Evolutionary conservation across 1,140 invertebrate genomes (phyloP).

Genomic region (Bombus balteatus): DNA sequence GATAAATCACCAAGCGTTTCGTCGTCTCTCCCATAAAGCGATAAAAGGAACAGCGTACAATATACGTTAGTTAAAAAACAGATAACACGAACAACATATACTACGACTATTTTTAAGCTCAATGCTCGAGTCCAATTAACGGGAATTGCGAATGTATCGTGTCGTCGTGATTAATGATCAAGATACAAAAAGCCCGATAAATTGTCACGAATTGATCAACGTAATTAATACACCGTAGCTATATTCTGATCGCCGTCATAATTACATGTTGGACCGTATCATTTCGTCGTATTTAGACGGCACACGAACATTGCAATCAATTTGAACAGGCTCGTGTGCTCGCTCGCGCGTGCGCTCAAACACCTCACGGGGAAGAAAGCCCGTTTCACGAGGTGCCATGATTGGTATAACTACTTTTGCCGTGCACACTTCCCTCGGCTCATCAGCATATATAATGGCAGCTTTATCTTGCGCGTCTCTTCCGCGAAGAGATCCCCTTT

Average conservation of each 20-base stretch:
- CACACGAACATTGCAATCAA: slow-evolving; percentile 45
- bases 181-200: slow-evolving; percentile 45
- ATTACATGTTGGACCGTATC: slow-evolving; percentile 40
- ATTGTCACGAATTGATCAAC: slow-evolving; percentile 51
- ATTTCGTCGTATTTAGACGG: slow-evolving; percentile 42
- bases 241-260: slow-evolving; percentile 38
- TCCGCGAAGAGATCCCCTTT: background rate
- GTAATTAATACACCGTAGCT: slow-evolving; percentile 51
- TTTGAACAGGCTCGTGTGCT: slow-evolving; percentile 12
- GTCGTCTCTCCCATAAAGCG: background rate
- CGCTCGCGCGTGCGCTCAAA: background rate
- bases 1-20: background rate
- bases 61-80: background rate
- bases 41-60: background rate
- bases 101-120: background rate
- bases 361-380: slow-evolving; percentile 31
- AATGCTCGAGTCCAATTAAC: slow-evolving; percentile 19
- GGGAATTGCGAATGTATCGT: slow-evolving; percentile 26
- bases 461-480: slow-evolving; percentile 27
- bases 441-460: slow-evolving; percentile 14
- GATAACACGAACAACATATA: background rate
- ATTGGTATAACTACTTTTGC: slow-evolving; percentile 29
- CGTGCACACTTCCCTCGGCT: background rate
- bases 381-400: slow-evolving; percentile 3
- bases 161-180: slow-evolving; percentile 32